Base-by-base conservation (phyloP, 2,888 invertebrate species). In the Amiota communis region DNA sequence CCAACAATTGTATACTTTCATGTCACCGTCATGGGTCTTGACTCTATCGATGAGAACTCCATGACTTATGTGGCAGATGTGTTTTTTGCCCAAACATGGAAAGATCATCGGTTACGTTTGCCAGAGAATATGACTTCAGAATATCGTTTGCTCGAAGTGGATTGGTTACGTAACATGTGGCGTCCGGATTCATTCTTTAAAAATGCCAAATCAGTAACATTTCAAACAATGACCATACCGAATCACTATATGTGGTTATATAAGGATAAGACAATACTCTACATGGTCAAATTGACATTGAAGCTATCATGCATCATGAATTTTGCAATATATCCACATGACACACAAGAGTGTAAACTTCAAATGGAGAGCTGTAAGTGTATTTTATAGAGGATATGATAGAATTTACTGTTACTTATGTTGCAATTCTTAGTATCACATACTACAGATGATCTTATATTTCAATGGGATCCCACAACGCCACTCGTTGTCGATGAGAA, bases 21-120 rank as follows among this genome's bases (percentile, higher is more conserved):
- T 87, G 97, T 97, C 51, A 97, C 97, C 0, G 97, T 97, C 56
- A 97, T 97, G 96, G 97, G 97, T 0, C 91, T 98, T 77, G 97
- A 98, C 90, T 97, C 97, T 56, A 97, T 98, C 78, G 97, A 97
- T 87, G 98, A 98, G 90, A 97, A 95, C 82, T 97, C 97, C 6
- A 98, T 98, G 98, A 97, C 97, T 0, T 97, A 96, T 82, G 96
- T 96, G 1, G 96, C 97, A 0, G 97, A 97, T 86, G 96, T 97
- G 87, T 97, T 97, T 90, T 97, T 97, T 88, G 96, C 97, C 12
- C 97, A 97, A 91, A 96, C 96, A 2, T 97, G 97, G 97, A 96
- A 96, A 88, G 97, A 97, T 88, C 95, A 96, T 88, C 92, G 97
- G 9, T 90, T 97, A 46, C 91, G 96, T 73, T 90, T 97, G 76